These are phyloP conservation scores for Hemibagrus wyckioides DNA, from an alignment of 2,113 vertebrate species.

Conservation along the genomic window DNA sequence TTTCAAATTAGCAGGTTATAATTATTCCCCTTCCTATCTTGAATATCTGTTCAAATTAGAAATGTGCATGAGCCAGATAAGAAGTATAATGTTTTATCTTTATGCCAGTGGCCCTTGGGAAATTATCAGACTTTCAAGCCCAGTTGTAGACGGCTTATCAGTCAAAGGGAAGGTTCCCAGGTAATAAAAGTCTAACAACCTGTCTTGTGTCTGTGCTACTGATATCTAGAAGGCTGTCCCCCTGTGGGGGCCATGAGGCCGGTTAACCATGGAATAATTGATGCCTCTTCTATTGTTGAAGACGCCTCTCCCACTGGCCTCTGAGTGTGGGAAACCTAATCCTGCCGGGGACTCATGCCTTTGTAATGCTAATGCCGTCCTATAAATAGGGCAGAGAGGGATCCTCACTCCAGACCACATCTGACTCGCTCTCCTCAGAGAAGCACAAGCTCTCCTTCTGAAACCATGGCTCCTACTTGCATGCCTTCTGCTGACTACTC, in stretches of 20 bases:
- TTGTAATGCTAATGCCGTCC: conserved; percentile 68
- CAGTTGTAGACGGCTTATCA: conserved; percentile 56
- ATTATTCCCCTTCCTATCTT: background rate
- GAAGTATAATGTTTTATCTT: conserved; percentile 46
- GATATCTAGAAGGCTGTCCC: conserved; percentile 47
- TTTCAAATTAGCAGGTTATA: background rate
- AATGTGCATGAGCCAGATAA: conserved; percentile 45
- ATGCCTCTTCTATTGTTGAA: conserved; percentile 65
- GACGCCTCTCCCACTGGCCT: conserved; percentile 61
- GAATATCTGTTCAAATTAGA: background rate
- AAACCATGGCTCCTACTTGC: conserved; percentile 61
- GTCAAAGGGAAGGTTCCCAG: conserved; percentile 58
- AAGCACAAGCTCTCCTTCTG: conserved; percentile 44
- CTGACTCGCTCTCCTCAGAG: conserved; percentile 53
- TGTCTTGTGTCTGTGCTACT: conserved; percentile 55
- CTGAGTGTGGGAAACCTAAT: conserved; percentile 71
- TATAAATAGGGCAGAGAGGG: conserved; percentile 63
- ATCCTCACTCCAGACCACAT: conserved; percentile 53
- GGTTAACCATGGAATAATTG: conserved; percentile 68
- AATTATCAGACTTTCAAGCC: conserved; percentile 35
- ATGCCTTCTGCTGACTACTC: conserved; percentile 46
- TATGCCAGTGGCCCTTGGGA: conserved; percentile 52
- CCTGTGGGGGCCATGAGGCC: conserved; percentile 54
- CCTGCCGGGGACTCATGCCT: conserved; percentile 68
- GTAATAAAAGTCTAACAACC: conserved; percentile 65